phyloP scores from a whole-genome alignment of 2,113 vertebrate genomes.

The Nipponia nippon region DNA sequence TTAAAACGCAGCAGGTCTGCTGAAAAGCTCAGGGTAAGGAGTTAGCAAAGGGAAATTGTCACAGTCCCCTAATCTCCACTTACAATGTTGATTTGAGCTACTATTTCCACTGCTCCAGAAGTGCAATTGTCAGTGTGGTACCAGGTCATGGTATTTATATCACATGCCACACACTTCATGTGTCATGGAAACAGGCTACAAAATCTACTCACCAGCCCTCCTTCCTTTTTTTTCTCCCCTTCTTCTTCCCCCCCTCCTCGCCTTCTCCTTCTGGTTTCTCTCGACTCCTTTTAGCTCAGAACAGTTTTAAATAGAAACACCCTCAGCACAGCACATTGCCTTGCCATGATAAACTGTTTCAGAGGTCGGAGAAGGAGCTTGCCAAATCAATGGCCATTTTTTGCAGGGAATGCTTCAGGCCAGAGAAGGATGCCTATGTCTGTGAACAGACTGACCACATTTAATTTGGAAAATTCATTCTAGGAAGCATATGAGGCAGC shows the following conservation, averaged over 20 bases:
- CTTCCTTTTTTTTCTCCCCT: background rate
- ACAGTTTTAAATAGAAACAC: background rate
- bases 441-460: background rate
- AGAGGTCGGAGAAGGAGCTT: background rate
- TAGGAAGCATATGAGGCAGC: background rate
- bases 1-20: background rate
- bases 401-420: background rate
- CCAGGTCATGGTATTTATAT: background rate
- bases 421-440: background rate
- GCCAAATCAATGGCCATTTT: background rate
- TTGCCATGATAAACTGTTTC: background rate
- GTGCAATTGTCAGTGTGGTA: background rate
- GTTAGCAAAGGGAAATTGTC: background rate
- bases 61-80: slow-evolving; percentile 43
- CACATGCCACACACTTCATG: background rate
- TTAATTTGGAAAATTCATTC: background rate
- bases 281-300: background rate
- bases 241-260: too few species aligned
- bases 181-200: background rate
- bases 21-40: background rate
- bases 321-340: background rate
- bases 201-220: background rate
- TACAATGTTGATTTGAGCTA: background rate
- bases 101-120: background rate
- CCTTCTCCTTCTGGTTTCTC: background rate